Percentiles rank a stretch among this genome's conserved stretches.
Conservation (phyloP, 2,797 vertebrate species). For the Aythya fuligula region DNA sequence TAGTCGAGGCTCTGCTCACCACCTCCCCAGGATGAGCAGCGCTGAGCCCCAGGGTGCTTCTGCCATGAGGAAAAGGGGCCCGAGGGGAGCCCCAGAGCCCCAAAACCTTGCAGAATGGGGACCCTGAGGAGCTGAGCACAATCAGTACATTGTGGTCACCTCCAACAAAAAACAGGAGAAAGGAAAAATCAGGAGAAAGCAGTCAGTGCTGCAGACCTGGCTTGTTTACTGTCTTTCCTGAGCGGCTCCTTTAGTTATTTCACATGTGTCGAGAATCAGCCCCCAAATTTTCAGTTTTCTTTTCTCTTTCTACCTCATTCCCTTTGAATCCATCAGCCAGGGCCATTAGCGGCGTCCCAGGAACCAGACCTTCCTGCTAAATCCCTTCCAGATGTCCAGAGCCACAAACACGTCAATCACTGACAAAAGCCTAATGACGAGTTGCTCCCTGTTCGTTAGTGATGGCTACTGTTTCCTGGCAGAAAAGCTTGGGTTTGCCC, state of each 20-base stretch:
- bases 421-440: constrained; percentile 65
- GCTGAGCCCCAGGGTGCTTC: fast-evolving
- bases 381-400: constrained; percentile 80
- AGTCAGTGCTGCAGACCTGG: not conserved
- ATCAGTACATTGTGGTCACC: not conserved
- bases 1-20: not conserved
- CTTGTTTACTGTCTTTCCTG: not conserved
- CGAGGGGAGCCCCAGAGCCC: not conserved
- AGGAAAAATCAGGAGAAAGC: not conserved
- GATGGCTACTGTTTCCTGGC: constrained; percentile 64
- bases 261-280: constrained; percentile 8
- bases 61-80: not conserved
- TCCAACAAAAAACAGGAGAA: not conserved
- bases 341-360: constrained; percentile 51
- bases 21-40: fast-evolving
- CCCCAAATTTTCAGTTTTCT: not conserved
- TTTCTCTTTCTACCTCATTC: not conserved
- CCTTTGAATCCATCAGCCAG: constrained; percentile 17
- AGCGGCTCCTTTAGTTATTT: not conserved
- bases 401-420: constrained; percentile 57
- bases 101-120: too few species aligned
- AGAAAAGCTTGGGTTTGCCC: constrained; percentile 1
- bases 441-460: constrained; percentile 58
- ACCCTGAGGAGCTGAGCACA: fast-evolving
- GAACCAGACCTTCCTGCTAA: constrained; percentile 58